A percentile compares a stretch with the other conserved stretches of the same genome.
Conservation (phyloP, 2,797 vertebrate species). For the Clarias platycephalus region DNA sequence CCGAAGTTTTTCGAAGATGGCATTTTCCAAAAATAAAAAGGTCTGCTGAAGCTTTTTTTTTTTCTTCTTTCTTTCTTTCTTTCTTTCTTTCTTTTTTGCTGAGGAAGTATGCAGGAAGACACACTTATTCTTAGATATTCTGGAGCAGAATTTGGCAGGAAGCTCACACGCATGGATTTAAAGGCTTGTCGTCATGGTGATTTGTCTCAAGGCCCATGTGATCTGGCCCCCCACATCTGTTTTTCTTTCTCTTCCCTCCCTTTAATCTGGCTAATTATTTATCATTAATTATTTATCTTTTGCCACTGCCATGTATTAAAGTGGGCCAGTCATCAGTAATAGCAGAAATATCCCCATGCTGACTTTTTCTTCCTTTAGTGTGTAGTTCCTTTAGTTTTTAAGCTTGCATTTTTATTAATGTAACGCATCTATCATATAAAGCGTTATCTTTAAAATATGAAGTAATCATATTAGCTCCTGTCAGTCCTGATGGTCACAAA, state of each 20-base stretch:
- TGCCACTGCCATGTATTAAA: conserved; percentile 57
- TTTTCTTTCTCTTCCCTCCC: conserved; percentile 66
- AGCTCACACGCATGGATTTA: conserved; percentile 50
- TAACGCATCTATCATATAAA: neutral
- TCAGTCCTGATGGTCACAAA: conserved; percentile 7
- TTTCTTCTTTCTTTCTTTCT: neutral
- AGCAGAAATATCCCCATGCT: conserved; percentile 24
- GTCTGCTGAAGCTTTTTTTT: conserved; percentile 10
- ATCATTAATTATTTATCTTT: conserved; percentile 66
- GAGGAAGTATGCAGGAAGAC: conserved; percentile 27
- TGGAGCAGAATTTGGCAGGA: conserved; percentile 52
- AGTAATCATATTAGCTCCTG: neutral
- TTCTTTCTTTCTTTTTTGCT: conserved; percentile 5
- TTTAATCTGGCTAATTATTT: conserved; percentile 54
- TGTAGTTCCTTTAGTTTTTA: neutral
- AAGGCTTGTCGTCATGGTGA: conserved; percentile 78
- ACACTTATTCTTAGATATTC: conserved; percentile 45
- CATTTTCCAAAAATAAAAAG: neutral
- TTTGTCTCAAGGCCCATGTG: conserved; percentile 72
- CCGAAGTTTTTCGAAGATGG: neutral
- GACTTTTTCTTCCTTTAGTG: neutral
- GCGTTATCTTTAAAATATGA: neutral
- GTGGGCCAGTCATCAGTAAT: conserved; percentile 50
- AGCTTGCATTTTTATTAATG: neutral
- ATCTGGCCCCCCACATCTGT: conserved; percentile 76